Evolutionary conservation across 1,140 invertebrate genomes (phyloP), one percentile per base, ranked within the genome.

Genomic region (Patella vulgata): DNA sequence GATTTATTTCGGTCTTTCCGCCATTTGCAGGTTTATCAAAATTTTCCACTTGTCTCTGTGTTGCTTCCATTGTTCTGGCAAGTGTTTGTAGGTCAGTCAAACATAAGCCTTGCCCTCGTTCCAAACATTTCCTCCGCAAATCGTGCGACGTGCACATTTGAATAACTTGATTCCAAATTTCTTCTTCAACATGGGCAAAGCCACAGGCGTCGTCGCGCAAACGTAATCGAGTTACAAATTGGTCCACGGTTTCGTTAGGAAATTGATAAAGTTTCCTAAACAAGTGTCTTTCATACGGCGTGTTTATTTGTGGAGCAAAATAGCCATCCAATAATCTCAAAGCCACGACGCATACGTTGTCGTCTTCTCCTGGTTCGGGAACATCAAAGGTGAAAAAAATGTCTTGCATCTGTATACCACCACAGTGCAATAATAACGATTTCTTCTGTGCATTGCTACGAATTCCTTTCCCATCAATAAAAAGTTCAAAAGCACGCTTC

Each of bases 351-450:
- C 63, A 68, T 2, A 56, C 66, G 44, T 33, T 51, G n/a, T 63
- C 43, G 1, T n/a, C 46, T 39, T 59, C 66, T 17, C 14, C 39
- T 28, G 55, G 55, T 27, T 46, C 42, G 5, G 43, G 55, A 17
- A 48, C 25, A 1, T n/a, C 12, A 6, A 64, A 25, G 1, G 63
- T 66, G 25, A 53, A 63, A 39, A 63, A 70, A 28, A 70, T 61
- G 53, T 71, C 70, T 19, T 71, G 62, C 1, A 71, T 62, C 8
- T 55, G 30, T 5, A 59, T 50, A 12, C 62, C 66, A 25, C 66
- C 62, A 55, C 33, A 53, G 36, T 64, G 61, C 23, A 71, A 42
- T 5, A 71, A 52, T 40, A 68, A 57, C 23, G 66, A 53, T 30
- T 62, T 61, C 48, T 65, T 70, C 21, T 70, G 58, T 8, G n/a